Evolutionary conservation across 1,140 invertebrate genomes (phyloP).

Genomic region (Mizuhopecten yessoensis): DNA sequence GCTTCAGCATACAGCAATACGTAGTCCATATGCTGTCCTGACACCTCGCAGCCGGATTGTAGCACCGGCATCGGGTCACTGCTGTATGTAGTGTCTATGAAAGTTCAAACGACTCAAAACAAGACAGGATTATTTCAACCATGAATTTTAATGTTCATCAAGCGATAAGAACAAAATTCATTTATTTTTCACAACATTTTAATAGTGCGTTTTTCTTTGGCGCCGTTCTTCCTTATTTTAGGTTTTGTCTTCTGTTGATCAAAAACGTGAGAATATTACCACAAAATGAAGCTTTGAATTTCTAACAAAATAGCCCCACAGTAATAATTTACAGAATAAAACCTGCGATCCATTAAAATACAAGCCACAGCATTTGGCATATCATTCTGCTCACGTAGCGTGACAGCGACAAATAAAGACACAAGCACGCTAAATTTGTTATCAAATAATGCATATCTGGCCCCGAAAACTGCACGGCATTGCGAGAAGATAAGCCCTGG

Average conservation of each 20-base stretch:
- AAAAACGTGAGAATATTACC: not conserved
- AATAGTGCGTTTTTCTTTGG: no score
- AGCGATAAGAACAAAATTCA: no score
- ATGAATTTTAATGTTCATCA: no score
- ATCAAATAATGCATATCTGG: slow-evolving; percentile 39
- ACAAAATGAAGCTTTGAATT: not conserved
- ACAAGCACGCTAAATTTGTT: slow-evolving; percentile 3
- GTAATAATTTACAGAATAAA: slow-evolving; percentile 7
- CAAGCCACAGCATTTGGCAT: slow-evolving; percentile 3
- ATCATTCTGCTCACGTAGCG: not conserved
- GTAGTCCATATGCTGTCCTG: no score
- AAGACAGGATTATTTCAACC: no score
- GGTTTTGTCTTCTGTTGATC: not conserved
- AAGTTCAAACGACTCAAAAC: no score
- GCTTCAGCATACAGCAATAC: no score
- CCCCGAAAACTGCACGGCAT: slow-evolving; percentile 3
- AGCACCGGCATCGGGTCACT: no score
- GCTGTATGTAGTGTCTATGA: no score
- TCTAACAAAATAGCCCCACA: not conserved
- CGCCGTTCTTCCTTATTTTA: not conserved
- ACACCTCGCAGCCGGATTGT: no score
- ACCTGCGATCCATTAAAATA: slow-evolving; percentile 38
- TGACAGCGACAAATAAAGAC: not conserved
- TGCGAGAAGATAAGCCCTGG: not conserved
- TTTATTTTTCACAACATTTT: no score